Percentiles rank a stretch among this genome's conserved stretches.
Conservation (phyloP, 1,140 invertebrate species). For the Ericerus pela region DNA sequence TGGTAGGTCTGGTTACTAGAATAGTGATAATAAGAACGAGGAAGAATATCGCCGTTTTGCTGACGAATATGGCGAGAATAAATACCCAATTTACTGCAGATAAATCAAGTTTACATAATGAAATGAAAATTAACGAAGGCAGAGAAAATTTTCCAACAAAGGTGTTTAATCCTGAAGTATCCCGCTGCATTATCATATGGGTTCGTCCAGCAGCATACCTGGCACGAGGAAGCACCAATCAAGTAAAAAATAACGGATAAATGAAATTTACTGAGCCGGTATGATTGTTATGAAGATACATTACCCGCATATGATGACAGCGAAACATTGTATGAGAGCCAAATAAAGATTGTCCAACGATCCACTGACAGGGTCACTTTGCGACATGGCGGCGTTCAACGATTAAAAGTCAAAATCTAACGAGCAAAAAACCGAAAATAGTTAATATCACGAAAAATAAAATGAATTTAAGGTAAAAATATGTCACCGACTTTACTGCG, state of each 20-base stretch:
- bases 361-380: too few species aligned
- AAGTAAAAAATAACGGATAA: neutral
- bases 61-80: conserved; percentile 63
- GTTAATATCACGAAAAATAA: too few species aligned
- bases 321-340: conserved; percentile 79
- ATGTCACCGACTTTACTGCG: too few species aligned
- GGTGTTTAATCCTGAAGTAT: conserved; percentile 79
- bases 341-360: conserved; percentile 78
- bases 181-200: conserved; percentile 63
- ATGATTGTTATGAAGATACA: conserved; percentile 23
- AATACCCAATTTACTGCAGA: conserved; percentile 78
- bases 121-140: conserved; percentile 81
- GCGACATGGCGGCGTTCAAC: too few species aligned
- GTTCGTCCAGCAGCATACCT: conserved; percentile 80
- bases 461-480: too few species aligned
- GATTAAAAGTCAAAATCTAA: too few species aligned
- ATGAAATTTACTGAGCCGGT: conserved; percentile 17
- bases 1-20: conserved; percentile 58
- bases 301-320: conserved; percentile 76
- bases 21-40: conserved; percentile 62
- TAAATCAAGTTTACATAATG: conserved; percentile 72
- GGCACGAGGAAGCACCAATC: conserved; percentile 30
- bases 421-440: too few species aligned
- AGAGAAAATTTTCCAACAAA: conserved; percentile 88
- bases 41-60: conserved; percentile 76